Conservation (phyloP, 2,888 invertebrate species). For the Ectobius pallidus region DNA sequence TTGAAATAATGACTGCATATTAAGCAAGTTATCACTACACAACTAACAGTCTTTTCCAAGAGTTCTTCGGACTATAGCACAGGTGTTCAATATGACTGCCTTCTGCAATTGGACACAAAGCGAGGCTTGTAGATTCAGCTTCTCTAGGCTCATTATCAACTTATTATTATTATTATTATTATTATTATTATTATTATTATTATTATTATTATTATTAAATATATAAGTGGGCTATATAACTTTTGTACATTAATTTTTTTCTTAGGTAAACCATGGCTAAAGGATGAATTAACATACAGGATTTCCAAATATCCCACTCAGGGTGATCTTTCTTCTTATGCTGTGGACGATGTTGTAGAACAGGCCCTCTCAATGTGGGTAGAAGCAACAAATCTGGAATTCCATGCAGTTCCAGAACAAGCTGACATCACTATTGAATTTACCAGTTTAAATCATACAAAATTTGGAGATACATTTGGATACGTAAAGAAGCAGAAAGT, state of each 20-base stretch:
- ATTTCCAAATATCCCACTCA: background rate
- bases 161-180: too few relatives aligned
- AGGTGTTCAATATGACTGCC: too few relatives aligned
- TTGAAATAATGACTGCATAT: too few relatives aligned
- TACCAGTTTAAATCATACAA: background rate
- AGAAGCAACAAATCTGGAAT: background rate
- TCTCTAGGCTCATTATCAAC: too few relatives aligned
- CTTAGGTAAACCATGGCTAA: background rate
- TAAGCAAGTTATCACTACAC: too few relatives aligned
- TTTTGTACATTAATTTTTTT: too few relatives aligned
- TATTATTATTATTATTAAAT: background rate
- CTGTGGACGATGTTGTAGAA: background rate
- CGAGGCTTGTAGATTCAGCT: too few relatives aligned
- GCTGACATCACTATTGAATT: background rate
- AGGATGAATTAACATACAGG: background rate
- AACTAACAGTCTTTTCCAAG: too few relatives aligned
- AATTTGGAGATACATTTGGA: background rate
- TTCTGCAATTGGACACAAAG: too few relatives aligned
- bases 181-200: background rate
- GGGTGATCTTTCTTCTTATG: background rate
- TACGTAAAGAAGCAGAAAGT: background rate
- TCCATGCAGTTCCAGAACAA: background rate
- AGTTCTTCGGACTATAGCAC: too few relatives aligned
- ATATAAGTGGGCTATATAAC: background rate
- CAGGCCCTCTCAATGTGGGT: background rate